A percentile compares a stretch with the other conserved stretches of the same genome.
Evolutionary conservation across 2,888 invertebrate species (phyloP).

Genomic region (Tanaodytes sp.): DNA sequence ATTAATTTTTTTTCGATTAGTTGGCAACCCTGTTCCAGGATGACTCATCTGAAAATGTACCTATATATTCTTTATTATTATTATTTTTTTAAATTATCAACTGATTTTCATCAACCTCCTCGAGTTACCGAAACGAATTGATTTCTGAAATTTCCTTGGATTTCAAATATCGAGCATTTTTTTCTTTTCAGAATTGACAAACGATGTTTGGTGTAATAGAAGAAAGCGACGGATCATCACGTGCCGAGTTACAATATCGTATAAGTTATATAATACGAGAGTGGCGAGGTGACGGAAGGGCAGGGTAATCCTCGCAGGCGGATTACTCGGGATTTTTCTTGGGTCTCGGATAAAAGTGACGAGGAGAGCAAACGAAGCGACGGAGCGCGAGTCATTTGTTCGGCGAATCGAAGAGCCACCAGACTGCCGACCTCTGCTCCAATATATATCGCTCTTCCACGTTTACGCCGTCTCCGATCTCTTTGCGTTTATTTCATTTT

Average conservation of each 20-base stretch:
- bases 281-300: conserved; percentile 57
- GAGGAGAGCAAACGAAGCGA: conserved; percentile 56
- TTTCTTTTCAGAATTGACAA: conserved; percentile 34
- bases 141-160: too few species aligned
- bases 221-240: conserved; percentile 53
- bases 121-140: too few species aligned
- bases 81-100: too few species aligned
- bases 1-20: too few species aligned
- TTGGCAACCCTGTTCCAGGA: too few species aligned
- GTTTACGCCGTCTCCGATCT: conserved; percentile 48
- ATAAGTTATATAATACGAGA: conserved; percentile 61
- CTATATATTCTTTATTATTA: too few species aligned
- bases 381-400: conserved; percentile 61
- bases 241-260: conserved; percentile 59
- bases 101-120: too few species aligned
- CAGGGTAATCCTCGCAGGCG: conserved; percentile 68
- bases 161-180: too few species aligned
- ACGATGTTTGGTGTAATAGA: conserved; percentile 50
- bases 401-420: conserved; percentile 57
- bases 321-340: conserved; percentile 69
- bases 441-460: conserved; percentile 65
- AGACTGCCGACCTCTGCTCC: conserved; percentile 62
- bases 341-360: conserved; percentile 60
- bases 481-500: conserved; percentile 44
- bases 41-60: too few species aligned